phyloP scores from a whole-genome alignment of 2,113 vertebrate genomes.

The Misgurnus mizolepis region DNA sequence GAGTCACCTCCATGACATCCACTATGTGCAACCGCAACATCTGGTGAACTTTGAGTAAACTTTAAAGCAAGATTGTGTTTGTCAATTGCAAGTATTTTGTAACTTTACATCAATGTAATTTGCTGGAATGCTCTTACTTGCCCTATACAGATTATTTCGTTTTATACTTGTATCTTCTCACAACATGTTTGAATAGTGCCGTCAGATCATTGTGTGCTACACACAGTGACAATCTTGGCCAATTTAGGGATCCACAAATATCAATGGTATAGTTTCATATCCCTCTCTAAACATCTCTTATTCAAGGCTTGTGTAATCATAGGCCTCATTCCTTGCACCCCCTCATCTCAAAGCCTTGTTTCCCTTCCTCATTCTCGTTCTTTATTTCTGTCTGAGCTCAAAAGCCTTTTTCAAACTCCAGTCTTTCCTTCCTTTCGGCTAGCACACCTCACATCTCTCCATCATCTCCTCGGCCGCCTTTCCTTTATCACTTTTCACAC shows the following conservation, averaged over 20 bases:
- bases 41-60: neutral
- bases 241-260: slow-evolving; percentile 35
- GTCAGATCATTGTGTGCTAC: slow-evolving; percentile 46
- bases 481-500: slow-evolving; percentile 71
- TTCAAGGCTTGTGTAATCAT: neutral
- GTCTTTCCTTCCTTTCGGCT: slow-evolving; percentile 2
- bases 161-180: slow-evolving; percentile 53
- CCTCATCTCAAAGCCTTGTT: slow-evolving; percentile 6
- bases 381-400: neutral
- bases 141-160: slow-evolving; percentile 45
- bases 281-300: slow-evolving; percentile 4
- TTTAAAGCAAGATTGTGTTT: slow-evolving; percentile 5
- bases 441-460: slow-evolving; percentile 19
- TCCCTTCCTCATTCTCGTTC: slow-evolving; percentile 4
- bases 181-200: slow-evolving; percentile 65
- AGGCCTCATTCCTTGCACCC: slow-evolving; percentile 3
- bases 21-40: slow-evolving; percentile 8
- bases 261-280: slow-evolving; percentile 21
- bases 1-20: neutral
- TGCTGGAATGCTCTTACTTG: slow-evolving; percentile 6
- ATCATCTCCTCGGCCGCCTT: slow-evolving; percentile 35
- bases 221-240: slow-evolving; percentile 45
- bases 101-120: neutral
- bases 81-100: neutral
- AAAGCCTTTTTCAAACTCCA: neutral